Base-by-base conservation (phyloP, 2,888 invertebrate species). In the Drosophila parthenogenetica region DNA sequence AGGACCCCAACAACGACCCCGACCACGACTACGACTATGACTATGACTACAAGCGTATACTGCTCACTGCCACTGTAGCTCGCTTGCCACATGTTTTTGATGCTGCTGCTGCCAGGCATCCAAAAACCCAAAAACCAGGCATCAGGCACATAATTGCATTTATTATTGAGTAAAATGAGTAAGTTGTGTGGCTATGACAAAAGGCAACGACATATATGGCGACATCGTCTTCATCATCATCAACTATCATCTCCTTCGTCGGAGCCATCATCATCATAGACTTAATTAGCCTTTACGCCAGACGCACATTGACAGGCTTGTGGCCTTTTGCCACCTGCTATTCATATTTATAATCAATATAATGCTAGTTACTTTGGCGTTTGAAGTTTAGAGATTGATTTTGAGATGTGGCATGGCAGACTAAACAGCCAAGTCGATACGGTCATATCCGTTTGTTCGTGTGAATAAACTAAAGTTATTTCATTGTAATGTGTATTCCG, bases 111-210 rank as follows among this genome's bases (percentile, higher is more conserved):
- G 32, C 37, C 48, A 49, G 50, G 8, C 39, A 37, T 45, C 32
- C 45, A 13, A 35, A 35, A 43, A 55, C 43, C 43, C 19, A 37
- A 43, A 35, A 25, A 53, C 40, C 64, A 59, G 54, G 74, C 71
- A 60, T 63, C 72, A 68, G 61, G 73, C 76, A 80, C 85, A 87
- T 90, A 89, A 89, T 89, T 89, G 90, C 89, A 89, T 89, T 89
- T 90, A 89, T 90, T 89, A 89, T 89, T 90, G 87, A 90, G 89
- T 87, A 86, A 89, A 89, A 86, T 87, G 89, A 79, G 88, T 86
- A 80, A 84, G 88, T 82, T 89, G 81, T 82, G 87, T 84, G 85
- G 87, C 74, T 76, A 66, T 77, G 71, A 79, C 82, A 83, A 79
- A 77, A 78, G 76, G 85, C 75, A 81, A 78, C 81, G 82, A 70